Base-by-base conservation (phyloP, 35 echinoderm and acorn worm genomes). In the Strongylocentrotus purpuratus region DNA sequence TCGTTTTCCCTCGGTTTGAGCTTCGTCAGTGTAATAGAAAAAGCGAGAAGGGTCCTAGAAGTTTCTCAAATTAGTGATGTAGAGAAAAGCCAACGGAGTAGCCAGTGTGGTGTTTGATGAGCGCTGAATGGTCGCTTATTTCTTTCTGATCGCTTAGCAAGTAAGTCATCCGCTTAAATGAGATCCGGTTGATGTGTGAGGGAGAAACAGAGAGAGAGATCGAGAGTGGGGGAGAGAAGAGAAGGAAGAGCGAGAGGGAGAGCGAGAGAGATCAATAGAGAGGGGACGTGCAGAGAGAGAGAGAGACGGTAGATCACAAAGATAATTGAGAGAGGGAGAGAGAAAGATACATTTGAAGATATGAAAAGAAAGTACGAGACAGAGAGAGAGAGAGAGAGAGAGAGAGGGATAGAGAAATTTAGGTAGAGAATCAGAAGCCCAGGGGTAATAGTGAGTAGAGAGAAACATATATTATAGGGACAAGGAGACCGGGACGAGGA, bases 71-170 rank as follows among this genome's bases (percentile, higher is more conserved):
- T 22, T 2, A 78, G 65, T 78, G 65, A 78, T 78, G 7, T 78
- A 7, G 5, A 78, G 65, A 78, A n/a, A 78, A 28, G 22, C 25
- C 4, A 78, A 55, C 15, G 50, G 15, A 55, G 50, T 55, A 7
- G 65, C n/a, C 65, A 78, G 20, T 22, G 20, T n/a, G 25, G 28
- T 78, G 65, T n/a, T 78, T 78, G 65, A 28, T 78, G 65, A 78
- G 65, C 65, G 65, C 65, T 78, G 65, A 25, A 78, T 78, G 65
- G 65, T 78, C 65, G 65, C 65, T 78, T 78, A 78, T 78, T 78
- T 78, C 65, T 28, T 78, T 78, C 65, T 78, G 65, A 78, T 78
- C 28, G 65, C 65, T 78, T 78, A 28, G 65, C 65, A 0, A 78
- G 65, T 78, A 78, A 78, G 20, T 78, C 65, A n/a, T 28, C 65